These are phyloP conservation scores for Rhombomys opimus DNA, from an alignment of 2,113 vertebrate species.

Conservation along the genomic window DNA sequence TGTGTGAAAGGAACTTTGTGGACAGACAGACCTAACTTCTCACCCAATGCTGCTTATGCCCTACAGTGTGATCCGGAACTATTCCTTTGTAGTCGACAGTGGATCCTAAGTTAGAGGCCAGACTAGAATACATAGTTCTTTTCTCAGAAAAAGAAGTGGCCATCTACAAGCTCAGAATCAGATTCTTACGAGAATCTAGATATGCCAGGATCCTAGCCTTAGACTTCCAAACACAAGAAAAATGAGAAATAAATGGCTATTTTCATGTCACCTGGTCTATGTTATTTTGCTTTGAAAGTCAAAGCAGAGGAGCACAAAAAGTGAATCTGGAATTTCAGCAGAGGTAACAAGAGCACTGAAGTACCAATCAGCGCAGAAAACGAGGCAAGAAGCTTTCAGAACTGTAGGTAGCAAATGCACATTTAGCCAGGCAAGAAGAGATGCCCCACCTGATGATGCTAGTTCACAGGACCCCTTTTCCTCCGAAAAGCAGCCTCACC, in stretches of 20 bases:
- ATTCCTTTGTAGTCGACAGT: not conserved
- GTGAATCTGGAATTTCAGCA: not conserved
- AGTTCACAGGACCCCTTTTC: not conserved
- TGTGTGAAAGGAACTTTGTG: not conserved
- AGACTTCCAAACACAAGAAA: not conserved
- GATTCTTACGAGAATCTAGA: not conserved
- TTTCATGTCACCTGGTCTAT: not conserved
- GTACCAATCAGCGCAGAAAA: not conserved
- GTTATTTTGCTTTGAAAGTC: not conserved
- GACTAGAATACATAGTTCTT: not conserved
- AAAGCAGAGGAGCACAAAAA: not conserved
- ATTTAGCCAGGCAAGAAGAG: not conserved
- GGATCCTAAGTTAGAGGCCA: not conserved
- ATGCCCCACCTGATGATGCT: not conserved
- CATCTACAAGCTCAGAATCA: not conserved
- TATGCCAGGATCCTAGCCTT: not conserved
- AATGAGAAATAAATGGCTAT: not conserved
- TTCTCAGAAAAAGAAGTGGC: not conserved
- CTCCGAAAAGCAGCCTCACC: not conserved
- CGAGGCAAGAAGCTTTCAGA: not conserved
- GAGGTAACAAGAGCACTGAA: too few relatives aligned
- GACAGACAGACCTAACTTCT: not conserved
- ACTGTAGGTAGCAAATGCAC: not conserved
- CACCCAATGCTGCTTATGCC: not conserved
- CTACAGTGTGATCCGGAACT: not conserved